phyloP scores from a whole-genome alignment of 2,113 vertebrate species.

The chimpanzee (Pan troglodytes) region NHGRI_mPanTro3-v2.1_pri NC_072403.2:52067001-52067500 shows the following conservation, averaged over 20 bases:
- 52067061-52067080: too few species aligned
- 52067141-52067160: neutral
- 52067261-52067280: neutral
- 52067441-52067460: neutral
- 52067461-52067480: neutral
- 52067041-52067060: neutral
- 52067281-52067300: neutral
- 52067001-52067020: too few species aligned
- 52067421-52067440: neutral
- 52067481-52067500: neutral
- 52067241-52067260: neutral
- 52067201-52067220: neutral
- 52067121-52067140: neutral
- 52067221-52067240: neutral
- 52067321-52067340: neutral
- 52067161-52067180: neutral
- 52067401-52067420: neutral
- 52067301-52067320: neutral
- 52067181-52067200: neutral
- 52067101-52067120: neutral
- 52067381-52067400: neutral
- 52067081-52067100: neutral
- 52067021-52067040: neutral
- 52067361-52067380: neutral
- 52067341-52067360: neutral